A percentile compares a stretch with the other conserved stretches of the same genome.
Conservation (phyloP, 37 sponge, comb jelly and placozoan genomes). For the Spongilla lacustris region DNA sequence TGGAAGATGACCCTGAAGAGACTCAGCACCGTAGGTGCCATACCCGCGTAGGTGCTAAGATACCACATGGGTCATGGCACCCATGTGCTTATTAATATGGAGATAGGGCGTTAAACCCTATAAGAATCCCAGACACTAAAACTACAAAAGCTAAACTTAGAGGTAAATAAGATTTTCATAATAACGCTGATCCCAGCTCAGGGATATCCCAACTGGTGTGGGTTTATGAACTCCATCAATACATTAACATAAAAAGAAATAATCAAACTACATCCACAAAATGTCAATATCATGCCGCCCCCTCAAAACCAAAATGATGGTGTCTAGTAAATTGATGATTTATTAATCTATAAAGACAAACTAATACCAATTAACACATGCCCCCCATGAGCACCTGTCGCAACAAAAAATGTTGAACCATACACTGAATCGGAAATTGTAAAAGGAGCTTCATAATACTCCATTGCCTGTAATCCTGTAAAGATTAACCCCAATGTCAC, state of each 20-base stretch:
- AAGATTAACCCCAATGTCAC: slow-evolving; percentile 71
- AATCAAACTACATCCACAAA: slow-evolving; percentile 86
- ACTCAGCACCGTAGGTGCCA: not conserved
- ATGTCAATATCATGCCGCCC: slow-evolving; percentile 81
- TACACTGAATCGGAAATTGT: slow-evolving; percentile 85
- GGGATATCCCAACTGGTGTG: too few relatives aligned
- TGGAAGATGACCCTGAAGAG: too few relatives aligned
- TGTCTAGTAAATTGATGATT: slow-evolving; percentile 73
- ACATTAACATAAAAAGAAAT: slow-evolving; percentile 79
- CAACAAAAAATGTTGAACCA: slow-evolving; percentile 83
- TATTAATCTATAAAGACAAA: slow-evolving; percentile 71
- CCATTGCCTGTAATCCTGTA: slow-evolving; percentile 81
- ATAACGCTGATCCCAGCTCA: slow-evolving; percentile 29
- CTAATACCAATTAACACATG: slow-evolving; percentile 84
- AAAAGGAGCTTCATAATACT: slow-evolving; percentile 86
- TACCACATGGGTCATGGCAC: not conserved
- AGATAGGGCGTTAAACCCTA: slow-evolving; percentile 53
- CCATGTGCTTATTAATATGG: slow-evolving; percentile 10
- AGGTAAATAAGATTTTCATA: slow-evolving; percentile 80
- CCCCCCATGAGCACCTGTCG: slow-evolving; percentile 77
- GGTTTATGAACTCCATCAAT: slow-evolving; percentile 78
- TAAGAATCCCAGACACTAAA: slow-evolving; percentile 60
- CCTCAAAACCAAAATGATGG: slow-evolving; percentile 85
- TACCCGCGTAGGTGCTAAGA: not conserved
- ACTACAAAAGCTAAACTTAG: slow-evolving; percentile 74